A percentile compares a stretch with the other conserved stretches of the same genome.
phyloP scores from a whole-genome alignment of 2,888 invertebrate genomes.

The Perizoma affinitatum region DNA sequence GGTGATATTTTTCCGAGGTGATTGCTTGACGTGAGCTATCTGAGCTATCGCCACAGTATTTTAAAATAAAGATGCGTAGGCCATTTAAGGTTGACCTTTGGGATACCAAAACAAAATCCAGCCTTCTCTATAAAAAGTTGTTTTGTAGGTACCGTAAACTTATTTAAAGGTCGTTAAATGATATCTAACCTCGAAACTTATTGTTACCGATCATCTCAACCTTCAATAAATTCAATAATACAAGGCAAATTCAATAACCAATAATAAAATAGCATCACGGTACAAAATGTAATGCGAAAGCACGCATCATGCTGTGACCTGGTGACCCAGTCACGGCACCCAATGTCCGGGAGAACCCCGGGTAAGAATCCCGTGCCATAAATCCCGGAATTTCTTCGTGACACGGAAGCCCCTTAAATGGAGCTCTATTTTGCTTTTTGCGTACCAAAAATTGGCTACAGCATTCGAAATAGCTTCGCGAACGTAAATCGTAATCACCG shows the following conservation, averaged over 20 bases:
- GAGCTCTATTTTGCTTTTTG: slow-evolving; percentile 64
- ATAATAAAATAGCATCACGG: slow-evolving; percentile 17
- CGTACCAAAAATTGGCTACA: slow-evolving; percentile 53
- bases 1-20: too few species aligned
- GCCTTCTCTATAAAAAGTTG: not conserved
- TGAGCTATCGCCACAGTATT: too few species aligned
- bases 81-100: too few species aligned
- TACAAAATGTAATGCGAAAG: slow-evolving; percentile 18
- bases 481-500: slow-evolving; percentile 28
- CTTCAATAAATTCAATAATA: slow-evolving; percentile 22
- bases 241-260: slow-evolving; percentile 27
- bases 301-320: slow-evolving; percentile 42
- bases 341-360: slow-evolving; percentile 35
- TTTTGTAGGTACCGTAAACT: not conserved
- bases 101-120: too few species aligned
- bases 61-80: too few species aligned
- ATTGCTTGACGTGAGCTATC: too few species aligned
- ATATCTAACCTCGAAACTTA: slow-evolving; percentile 11
- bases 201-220: slow-evolving; percentile 15
- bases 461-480: slow-evolving; percentile 26
- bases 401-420: slow-evolving; percentile 49
- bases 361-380: slow-evolving; percentile 36
- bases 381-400: slow-evolving; percentile 35
- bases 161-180: slow-evolving; percentile 18
- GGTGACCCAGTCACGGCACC: slow-evolving; percentile 42